phyloP scores from a whole-genome alignment of 2,888 invertebrate genomes.

The Campaea margaritaria region DNA sequence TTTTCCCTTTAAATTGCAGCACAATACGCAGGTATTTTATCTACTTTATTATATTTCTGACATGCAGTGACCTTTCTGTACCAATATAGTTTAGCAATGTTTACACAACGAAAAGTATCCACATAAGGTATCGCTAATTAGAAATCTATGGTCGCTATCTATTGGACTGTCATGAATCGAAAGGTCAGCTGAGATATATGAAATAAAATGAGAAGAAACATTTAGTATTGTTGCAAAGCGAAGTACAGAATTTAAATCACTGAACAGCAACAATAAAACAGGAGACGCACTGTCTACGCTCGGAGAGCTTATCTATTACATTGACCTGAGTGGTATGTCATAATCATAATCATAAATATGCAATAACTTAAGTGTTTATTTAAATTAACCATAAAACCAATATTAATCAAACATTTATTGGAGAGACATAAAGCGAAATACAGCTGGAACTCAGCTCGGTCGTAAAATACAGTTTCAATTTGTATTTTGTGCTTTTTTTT shows the following conservation, averaged over 20 bases:
- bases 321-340: constrained; percentile 43
- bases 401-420: constrained; percentile 25
- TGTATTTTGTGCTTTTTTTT: constrained; percentile 40
- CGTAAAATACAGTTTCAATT: constrained; percentile 42
- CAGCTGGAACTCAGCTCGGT: constrained; percentile 26
- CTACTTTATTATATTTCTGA: constrained; percentile 35
- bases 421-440: constrained; percentile 25
- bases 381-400: constrained; percentile 26
- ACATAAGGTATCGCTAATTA: constrained; percentile 43
- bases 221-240: constrained; percentile 30
- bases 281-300: constrained; percentile 63
- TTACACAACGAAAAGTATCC: constrained; percentile 40
- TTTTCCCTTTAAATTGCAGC: constrained; percentile 25
- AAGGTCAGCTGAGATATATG: constrained; percentile 32
- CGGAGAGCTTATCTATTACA: constrained; percentile 51
- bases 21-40: constrained; percentile 25
- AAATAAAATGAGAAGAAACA: constrained; percentile 31
- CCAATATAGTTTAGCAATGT: constrained; percentile 31
- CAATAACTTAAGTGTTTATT: constrained; percentile 26
- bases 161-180: constrained; percentile 34
- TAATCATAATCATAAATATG: constrained; percentile 43
- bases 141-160: constrained; percentile 39
- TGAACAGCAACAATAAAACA: constrained; percentile 36
- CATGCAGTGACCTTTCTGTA: constrained; percentile 37
- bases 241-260: constrained; percentile 31